Conservation (phyloP, 1,140 invertebrate genomes). For the Drosophila kikkawai region DNA sequence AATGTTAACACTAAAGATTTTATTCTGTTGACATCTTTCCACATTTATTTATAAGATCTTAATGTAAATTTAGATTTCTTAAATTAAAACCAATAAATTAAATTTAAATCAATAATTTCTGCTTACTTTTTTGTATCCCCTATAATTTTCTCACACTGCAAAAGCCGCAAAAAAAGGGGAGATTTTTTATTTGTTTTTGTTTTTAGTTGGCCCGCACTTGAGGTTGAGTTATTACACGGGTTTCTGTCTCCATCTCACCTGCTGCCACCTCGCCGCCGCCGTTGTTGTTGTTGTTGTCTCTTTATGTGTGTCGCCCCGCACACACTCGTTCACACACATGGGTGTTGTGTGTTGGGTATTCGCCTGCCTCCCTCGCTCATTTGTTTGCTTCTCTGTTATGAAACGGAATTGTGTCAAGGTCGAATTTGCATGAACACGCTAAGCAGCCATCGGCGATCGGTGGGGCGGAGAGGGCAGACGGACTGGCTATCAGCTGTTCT, state of each 20-base stretch:
- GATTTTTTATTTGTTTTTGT: conserved; percentile 29
- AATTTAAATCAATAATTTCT: background rate
- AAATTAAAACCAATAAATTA: background rate
- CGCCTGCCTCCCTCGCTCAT: conserved; percentile 65
- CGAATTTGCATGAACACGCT: conserved; percentile 81
- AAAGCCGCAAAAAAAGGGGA: conserved; percentile 38
- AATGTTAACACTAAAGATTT: too few relatives aligned
- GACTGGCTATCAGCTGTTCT: conserved; percentile 48
- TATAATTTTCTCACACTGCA: conserved; percentile 28
- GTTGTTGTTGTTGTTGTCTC: conserved; percentile 11
- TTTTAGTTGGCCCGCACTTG: conserved; percentile 72
- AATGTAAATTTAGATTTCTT: background rate
- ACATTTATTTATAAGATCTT: too few relatives aligned
- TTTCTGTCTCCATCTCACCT: conserved; percentile 50
- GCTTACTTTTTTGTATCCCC: too few relatives aligned
- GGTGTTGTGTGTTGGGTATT: conserved; percentile 20
- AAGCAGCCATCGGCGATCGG: conserved; percentile 47
- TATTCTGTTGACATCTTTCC: too few relatives aligned
- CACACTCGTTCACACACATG: conserved; percentile 26
- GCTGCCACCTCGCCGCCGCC: conserved; percentile 25
- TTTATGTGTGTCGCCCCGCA: conserved; percentile 57
- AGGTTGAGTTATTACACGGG: conserved; percentile 74
- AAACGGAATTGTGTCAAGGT: conserved; percentile 82
- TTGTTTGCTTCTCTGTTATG: conserved; percentile 80
- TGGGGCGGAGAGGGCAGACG: background rate